A percentile compares a stretch with the other conserved stretches of the same genome.
These are phyloP conservation scores for Etheostoma spectabile DNA, from an alignment of 2,113 vertebrate genomes.

Conservation along the genomic window DNA sequence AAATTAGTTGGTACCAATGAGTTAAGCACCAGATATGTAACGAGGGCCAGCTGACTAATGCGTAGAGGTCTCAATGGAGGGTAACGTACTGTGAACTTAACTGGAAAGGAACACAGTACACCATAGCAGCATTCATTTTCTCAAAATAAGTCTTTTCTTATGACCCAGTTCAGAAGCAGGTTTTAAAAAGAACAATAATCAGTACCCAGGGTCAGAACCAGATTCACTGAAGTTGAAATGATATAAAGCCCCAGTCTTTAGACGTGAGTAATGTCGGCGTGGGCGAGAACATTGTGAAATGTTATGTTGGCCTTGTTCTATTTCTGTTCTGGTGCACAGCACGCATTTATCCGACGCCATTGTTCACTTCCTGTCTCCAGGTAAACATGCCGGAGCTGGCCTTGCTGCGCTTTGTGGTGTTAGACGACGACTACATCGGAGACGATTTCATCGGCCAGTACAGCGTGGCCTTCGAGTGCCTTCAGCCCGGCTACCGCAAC, in stretches of 20 bases:
- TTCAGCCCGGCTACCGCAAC: slow-evolving; percentile 95
- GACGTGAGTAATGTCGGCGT: not conserved
- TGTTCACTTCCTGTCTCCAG: slow-evolving; percentile 54
- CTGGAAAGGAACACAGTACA: too few species aligned
- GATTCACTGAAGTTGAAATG: too few species aligned
- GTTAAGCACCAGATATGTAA: too few species aligned
- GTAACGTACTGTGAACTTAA: too few species aligned
- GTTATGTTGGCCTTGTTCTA: not conserved
- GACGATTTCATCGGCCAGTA: slow-evolving; percentile 99
- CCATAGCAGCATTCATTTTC: not conserved
- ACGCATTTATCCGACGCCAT: not conserved
- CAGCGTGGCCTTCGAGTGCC: slow-evolving; percentile 93
- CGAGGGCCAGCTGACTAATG: too few species aligned
- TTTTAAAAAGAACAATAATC: not conserved
- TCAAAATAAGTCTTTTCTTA: not conserved
- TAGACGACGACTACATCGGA: slow-evolving; percentile 98
- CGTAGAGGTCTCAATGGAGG: too few species aligned
- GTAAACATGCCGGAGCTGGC: slow-evolving; percentile 96
- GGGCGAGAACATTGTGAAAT: not conserved
- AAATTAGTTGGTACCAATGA: too few species aligned
- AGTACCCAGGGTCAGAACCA: not conserved
- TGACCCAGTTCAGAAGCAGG: not conserved
- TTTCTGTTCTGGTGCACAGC: not conserved
- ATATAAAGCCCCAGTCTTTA: not conserved
- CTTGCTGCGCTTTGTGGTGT: slow-evolving; percentile 94